Conservation (phyloP, 92 coral and sea anemone genomes). For the Porites lobata region DNA sequence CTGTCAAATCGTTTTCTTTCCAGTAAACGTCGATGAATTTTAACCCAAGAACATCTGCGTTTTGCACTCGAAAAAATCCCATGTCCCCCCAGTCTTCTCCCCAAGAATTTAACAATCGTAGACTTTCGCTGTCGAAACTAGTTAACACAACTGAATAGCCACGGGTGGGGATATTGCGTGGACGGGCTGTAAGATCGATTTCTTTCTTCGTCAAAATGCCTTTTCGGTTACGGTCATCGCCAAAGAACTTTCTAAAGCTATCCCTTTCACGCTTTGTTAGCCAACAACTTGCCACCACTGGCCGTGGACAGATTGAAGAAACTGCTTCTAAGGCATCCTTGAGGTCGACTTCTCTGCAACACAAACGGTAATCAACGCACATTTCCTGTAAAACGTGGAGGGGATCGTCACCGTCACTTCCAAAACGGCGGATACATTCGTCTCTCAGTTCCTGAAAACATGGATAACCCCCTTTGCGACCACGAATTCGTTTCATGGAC, state of each 20-base stretch:
- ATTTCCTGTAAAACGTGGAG: slow-evolving; percentile 35
- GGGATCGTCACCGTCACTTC: too few relatives aligned
- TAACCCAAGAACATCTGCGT: slow-evolving; percentile 73
- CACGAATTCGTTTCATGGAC: slow-evolving; percentile 70
- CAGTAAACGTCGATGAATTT: slow-evolving; percentile 66
- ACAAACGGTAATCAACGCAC: slow-evolving; percentile 64
- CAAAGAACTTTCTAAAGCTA: slow-evolving; percentile 42
- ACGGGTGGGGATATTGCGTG: too few relatives aligned
- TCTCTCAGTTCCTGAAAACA: too few relatives aligned
- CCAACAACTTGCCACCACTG: slow-evolving; percentile 63
- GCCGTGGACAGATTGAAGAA: slow-evolving; percentile 33
- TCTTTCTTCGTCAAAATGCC: slow-evolving; percentile 53
- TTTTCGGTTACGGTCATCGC: slow-evolving; percentile 1
- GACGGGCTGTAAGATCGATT: neutral
- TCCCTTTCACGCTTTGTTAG: slow-evolving; percentile 56
- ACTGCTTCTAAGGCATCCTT: slow-evolving; percentile 68
- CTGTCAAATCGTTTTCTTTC: slow-evolving; percentile 8
- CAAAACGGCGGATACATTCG: too few relatives aligned
- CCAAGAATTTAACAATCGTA: slow-evolving; percentile 76
- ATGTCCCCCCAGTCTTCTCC: slow-evolving; percentile 63
- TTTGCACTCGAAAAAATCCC: slow-evolving; percentile 73
- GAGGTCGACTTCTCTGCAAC: slow-evolving; percentile 45
- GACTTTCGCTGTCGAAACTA: slow-evolving; percentile 58
- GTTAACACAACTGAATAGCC: slow-evolving; percentile 74
- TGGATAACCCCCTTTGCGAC: slow-evolving; percentile 75